phyloP scores from a whole-genome alignment of 2,888 invertebrate species.

The Cyaniris semiargus region DNA sequence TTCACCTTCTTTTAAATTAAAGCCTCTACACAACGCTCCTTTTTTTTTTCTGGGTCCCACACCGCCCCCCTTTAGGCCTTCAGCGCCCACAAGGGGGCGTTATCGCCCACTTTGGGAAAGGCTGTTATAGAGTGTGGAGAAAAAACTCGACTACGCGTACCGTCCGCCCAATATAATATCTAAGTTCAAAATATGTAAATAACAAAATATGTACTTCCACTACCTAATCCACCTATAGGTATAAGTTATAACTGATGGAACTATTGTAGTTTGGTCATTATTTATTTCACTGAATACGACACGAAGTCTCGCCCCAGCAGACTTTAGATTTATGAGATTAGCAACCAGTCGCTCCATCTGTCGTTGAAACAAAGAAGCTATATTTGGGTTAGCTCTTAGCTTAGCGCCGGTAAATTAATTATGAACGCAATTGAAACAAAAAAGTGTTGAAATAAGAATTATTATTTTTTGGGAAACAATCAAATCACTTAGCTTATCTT shows the following conservation, averaged over 20 bases:
- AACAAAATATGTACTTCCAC: not conserved
- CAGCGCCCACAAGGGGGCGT: too few species aligned
- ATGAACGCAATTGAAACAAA: not conserved
- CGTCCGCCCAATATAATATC: too few species aligned
- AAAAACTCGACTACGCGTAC: too few species aligned
- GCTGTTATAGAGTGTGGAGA: too few species aligned
- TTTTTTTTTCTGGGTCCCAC: too few species aligned
- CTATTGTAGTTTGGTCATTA: slow-evolving; percentile 8
- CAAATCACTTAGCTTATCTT: too few species aligned
- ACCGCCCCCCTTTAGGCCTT: too few species aligned
- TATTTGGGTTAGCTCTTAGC: not conserved
- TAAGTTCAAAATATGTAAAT: too few species aligned
- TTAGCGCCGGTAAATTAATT: not conserved
- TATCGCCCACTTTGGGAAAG: too few species aligned
- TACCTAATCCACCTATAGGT: not conserved
- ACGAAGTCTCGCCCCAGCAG: not conserved
- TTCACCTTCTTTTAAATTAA: too few species aligned
- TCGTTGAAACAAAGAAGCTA: not conserved
- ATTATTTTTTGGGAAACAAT: not conserved
- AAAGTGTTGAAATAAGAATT: not conserved
- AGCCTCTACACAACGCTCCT: too few species aligned
- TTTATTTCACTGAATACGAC: slow-evolving; percentile 11
- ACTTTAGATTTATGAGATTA: slow-evolving; percentile 13
- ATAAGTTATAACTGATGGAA: not conserved
- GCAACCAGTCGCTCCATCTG: slow-evolving; percentile 12